These are phyloP conservation scores for Eutrigla gurnardus DNA, from an alignment of 2,797 vertebrate species.

Conservation along the genomic window DNA sequence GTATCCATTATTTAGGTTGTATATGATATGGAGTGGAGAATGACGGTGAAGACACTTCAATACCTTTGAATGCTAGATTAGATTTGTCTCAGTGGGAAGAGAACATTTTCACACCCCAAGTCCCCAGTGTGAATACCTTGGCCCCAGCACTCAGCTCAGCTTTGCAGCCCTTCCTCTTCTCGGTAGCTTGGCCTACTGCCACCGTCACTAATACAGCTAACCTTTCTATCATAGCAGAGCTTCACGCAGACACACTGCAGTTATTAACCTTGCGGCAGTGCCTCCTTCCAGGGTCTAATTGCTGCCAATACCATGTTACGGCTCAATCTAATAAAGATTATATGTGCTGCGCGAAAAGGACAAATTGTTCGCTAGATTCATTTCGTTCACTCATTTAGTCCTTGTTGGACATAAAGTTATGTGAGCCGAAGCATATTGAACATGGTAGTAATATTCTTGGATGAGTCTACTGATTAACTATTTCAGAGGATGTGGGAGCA, in stretches of 20 bases:
- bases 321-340: slow-evolving; percentile 81
- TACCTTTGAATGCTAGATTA: too few relatives aligned
- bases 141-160: slow-evolving; percentile 14
- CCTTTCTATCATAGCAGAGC: slow-evolving; percentile 71
- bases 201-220: slow-evolving; percentile 70
- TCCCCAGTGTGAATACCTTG: slow-evolving; percentile 39
- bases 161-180: slow-evolving; percentile 25
- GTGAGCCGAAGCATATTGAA: slow-evolving; percentile 74
- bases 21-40: too few relatives aligned
- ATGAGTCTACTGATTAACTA: slow-evolving; percentile 57
- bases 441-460: slow-evolving; percentile 66
- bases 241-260: slow-evolving; percentile 65
- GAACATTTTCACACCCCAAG: slow-evolving; percentile 47
- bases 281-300: slow-evolving; percentile 73
- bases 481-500: slow-evolving; percentile 35
- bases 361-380: slow-evolving; percentile 74
- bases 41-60: too few relatives aligned
- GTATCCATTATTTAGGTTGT: too few relatives aligned
- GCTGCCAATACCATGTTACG: slow-evolving; percentile 74
- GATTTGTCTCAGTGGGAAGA: slow-evolving; percentile 37
- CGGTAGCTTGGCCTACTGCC: slow-evolving; percentile 55
- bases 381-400: slow-evolving; percentile 66
- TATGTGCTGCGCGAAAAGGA: slow-evolving; percentile 74
- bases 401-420: slow-evolving; percentile 75
- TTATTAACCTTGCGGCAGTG: slow-evolving; percentile 74